Evolutionary conservation across 1,140 invertebrate species (phyloP).

Genomic region (Neocloeon triangulifer): DNA sequence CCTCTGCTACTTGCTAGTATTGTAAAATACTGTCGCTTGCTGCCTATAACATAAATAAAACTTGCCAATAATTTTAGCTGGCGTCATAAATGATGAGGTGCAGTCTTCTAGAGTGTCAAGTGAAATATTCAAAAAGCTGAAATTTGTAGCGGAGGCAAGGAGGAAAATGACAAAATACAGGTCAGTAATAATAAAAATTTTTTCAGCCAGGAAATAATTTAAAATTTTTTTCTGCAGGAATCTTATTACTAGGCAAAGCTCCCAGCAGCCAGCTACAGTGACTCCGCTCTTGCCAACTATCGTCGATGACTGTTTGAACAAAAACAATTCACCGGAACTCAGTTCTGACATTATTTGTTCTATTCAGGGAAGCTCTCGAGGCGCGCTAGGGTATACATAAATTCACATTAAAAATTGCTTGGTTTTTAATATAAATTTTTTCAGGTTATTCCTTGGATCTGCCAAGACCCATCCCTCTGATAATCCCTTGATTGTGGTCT

Average conservation of each 20-base stretch:
- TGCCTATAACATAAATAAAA: no score
- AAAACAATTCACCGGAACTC: conserved; percentile 21
- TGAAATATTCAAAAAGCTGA: conserved; percentile 15
- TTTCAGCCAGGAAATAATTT: no score
- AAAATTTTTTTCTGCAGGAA: background rate
- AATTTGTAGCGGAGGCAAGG: conserved; percentile 14
- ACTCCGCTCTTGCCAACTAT: conserved; percentile 16
- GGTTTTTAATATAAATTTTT: conserved; percentile 7
- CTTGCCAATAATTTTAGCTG: no score
- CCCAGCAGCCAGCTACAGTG: background rate
- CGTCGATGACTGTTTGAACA: conserved; percentile 24
- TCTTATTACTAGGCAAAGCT: background rate
- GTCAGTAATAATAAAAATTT: conserved; percentile 9
- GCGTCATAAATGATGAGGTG: no score
- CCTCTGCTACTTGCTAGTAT: no score
- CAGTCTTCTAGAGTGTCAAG: no score
- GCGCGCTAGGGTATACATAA: conserved; percentile 17
- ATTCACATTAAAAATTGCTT: no score
- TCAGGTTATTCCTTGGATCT: conserved; percentile 17
- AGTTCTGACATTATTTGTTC: conserved; percentile 23
- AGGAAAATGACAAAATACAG: conserved; percentile 14
- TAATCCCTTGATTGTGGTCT: conserved; percentile 29
- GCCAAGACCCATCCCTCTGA: conserved; percentile 26
- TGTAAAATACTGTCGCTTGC: no score
- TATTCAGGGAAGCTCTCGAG: conserved; percentile 21